Percentiles rank a stretch among this genome's conserved stretches.
phyloP scores from a whole-genome alignment of 2,888 invertebrate species.

The Helicoverpa assulta region DNA sequence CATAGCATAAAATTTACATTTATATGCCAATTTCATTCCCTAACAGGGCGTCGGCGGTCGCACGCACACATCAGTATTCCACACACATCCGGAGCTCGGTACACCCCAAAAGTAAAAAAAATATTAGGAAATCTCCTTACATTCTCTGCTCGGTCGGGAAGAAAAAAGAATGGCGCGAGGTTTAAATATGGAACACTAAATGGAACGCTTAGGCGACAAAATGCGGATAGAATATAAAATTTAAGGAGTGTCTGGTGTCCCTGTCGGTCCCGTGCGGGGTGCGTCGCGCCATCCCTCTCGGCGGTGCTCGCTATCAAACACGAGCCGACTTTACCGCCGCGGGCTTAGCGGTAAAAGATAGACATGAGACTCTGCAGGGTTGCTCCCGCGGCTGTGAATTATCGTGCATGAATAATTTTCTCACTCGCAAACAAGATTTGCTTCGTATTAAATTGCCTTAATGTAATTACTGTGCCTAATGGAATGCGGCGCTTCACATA shows the following conservation, averaged over 20 bases:
- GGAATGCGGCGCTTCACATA: constrained; percentile 65
- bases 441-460: constrained; percentile 76
- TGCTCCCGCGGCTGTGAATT: constrained; percentile 78
- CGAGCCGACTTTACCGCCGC: constrained; percentile 86
- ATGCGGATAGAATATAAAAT: constrained; percentile 90
- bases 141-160: constrained; percentile 82
- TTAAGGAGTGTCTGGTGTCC: constrained; percentile 82
- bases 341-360: constrained; percentile 90
- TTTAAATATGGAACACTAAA: constrained; percentile 91
- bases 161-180: constrained; percentile 86
- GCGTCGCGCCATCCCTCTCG: constrained; percentile 74
- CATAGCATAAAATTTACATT: constrained; percentile 91
- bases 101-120: constrained; percentile 82
- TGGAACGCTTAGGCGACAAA: constrained; percentile 91
- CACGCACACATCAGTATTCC: constrained; percentile 89
- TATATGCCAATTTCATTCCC: constrained; percentile 90
- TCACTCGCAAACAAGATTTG: constrained; percentile 75
- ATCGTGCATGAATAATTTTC: constrained; percentile 79
- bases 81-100: constrained; percentile 80
- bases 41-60: constrained; percentile 87
- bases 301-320: constrained; percentile 81
- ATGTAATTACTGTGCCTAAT: constrained; percentile 75
- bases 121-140: constrained; percentile 83
- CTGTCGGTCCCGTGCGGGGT: constrained; percentile 70
- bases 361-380: constrained; percentile 84